phyloP scores from a whole-genome alignment of 2,797 vertebrate genomes.

The Lates japonicus region DNA sequence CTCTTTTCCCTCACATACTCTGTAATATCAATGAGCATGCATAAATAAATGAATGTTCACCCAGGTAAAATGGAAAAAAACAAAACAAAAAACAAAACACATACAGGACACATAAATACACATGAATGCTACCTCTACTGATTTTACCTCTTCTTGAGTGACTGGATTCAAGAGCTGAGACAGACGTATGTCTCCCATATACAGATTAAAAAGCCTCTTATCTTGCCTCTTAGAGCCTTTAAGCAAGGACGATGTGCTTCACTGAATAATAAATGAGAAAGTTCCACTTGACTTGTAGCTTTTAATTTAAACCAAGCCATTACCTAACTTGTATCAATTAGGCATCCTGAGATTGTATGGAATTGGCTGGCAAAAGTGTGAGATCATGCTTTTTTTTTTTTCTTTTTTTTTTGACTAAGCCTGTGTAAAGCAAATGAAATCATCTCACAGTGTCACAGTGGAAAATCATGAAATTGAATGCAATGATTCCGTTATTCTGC shows the following conservation, averaged over 20 bases:
- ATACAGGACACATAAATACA: conserved; percentile 14
- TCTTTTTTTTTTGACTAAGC: not conserved
- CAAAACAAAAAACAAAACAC: conserved; percentile 23
- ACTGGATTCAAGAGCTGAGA: conserved; percentile 52
- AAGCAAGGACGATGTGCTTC: conserved; percentile 75
- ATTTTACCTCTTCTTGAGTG: conserved; percentile 45
- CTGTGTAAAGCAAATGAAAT: conserved; percentile 71
- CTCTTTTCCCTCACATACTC: conserved; percentile 40
- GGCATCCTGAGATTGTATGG: conserved; percentile 51
- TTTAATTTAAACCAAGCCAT: conserved; percentile 80
- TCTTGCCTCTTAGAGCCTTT: conserved; percentile 74
- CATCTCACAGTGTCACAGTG: conserved; percentile 54
- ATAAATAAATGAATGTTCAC: conserved; percentile 48
- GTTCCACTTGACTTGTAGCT: conserved; percentile 81
- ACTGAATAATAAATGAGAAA: conserved; percentile 81
- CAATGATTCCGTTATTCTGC: conserved; percentile 50
- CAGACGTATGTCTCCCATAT: conserved; percentile 66
- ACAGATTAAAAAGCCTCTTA: conserved; percentile 78
- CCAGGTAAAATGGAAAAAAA: conserved; percentile 39
- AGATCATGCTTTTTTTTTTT: conserved; percentile 22
- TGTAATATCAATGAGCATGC: conserved; percentile 34
- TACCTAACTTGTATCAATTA: conserved; percentile 76
- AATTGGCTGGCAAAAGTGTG: conserved; percentile 30
- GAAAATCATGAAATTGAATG: conserved; percentile 69
- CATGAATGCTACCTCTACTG: conserved; percentile 10